These are phyloP conservation scores for Plutella xylostella DNA, from an alignment of 2,888 invertebrate genomes.

Conservation along the genomic window DNA sequence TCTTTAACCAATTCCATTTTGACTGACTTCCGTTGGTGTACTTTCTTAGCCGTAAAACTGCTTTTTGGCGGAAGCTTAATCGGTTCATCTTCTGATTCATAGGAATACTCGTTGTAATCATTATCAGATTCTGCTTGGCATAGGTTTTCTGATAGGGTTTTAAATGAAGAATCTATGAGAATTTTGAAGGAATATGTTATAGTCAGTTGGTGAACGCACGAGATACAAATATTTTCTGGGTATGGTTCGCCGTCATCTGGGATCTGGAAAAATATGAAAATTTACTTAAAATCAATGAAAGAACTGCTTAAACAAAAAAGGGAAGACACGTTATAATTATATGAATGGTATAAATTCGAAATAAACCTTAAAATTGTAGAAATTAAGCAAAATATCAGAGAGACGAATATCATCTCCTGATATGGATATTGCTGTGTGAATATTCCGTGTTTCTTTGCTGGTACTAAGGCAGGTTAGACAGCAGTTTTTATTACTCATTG, in stretches of 20 bases:
- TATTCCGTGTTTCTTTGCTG: conserved; percentile 45
- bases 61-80: conserved; percentile 21
- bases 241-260: conserved; percentile 31
- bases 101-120: conserved; percentile 27
- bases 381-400: conserved; percentile 46
- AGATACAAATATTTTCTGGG: conserved; percentile 51
- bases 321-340: neutral
- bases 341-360: neutral
- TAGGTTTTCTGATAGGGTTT: conserved; percentile 31
- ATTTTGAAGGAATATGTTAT: conserved; percentile 58
- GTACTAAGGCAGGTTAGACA: conserved; percentile 52
- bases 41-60: too few relatives aligned
- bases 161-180: conserved; percentile 46
- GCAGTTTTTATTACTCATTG: conserved; percentile 41
- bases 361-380: conserved; percentile 50
- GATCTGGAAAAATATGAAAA: conserved; percentile 25
- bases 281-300: neutral
- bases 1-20: conserved; percentile 16
- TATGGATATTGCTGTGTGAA: conserved; percentile 39
- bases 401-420: conserved; percentile 41
- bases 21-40: conserved; percentile 9
- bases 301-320: neutral
- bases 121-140: conserved; percentile 22
- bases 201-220: conserved; percentile 55
- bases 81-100: conserved; percentile 39